Evolutionary conservation across 2,888 invertebrate genomes (phyloP), one percentile per base, ranked within the genome.

Genomic region (Drosophila algonquin): DNA sequence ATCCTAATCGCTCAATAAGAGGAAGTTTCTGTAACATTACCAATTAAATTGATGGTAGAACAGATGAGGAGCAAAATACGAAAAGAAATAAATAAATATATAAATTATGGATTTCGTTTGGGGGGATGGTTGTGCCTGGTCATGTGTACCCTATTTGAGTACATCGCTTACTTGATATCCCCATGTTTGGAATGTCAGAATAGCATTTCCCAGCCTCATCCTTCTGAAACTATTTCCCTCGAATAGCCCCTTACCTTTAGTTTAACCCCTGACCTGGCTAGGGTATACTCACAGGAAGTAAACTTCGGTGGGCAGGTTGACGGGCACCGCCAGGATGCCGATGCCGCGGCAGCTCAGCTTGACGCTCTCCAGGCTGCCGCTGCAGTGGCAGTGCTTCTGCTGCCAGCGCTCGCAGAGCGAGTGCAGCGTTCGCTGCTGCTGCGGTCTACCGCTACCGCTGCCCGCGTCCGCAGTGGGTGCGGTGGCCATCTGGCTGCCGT

Each of bases 311-410:
- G 92, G 92, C 73, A 92, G 73, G 75, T 92, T 91, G 63, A 89
- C 82, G 16, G 92, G 92, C 68, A 92, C 90, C 1, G 90, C 90
- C 40, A 90, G 77, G 30, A 92, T 85, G 16, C 91, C 92, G 54
- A 92, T 86, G 63, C 90, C 89, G 57, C 91, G 91, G 60, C 92
- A 92, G 60, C 87, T 90, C 63, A 92, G 78, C 58, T 90, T 89
- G 44, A 92, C 77, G 60, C 90, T 90, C 47, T 89, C 85, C 64
- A 90, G 70, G 16, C 84, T 87, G 53, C 92, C 92, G 10, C 84
- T 88, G 73, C 92, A 92, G 48, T 92, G 91, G 69, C 92, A 92
- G 48, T 90, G 90, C 68, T 85, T 88, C 32, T 89, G 89, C 63
- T 87, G 80, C 92, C 92, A 92, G 47, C 77, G 63, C 40, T 90